phyloP scores from a whole-genome alignment of 2,113 vertebrate genomes.

The Malurus alboscapulatus region DNA sequence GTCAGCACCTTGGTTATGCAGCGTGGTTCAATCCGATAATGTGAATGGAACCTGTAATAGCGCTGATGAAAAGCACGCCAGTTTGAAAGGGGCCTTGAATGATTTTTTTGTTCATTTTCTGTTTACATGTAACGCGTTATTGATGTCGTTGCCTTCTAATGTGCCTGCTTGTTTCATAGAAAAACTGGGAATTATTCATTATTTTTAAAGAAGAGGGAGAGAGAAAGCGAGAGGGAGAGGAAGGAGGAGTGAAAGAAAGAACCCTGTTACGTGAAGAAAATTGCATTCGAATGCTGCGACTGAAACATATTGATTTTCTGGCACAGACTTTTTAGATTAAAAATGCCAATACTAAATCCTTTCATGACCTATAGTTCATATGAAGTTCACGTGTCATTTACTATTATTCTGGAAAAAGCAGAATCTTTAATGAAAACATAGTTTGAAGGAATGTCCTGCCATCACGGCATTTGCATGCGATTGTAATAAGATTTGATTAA shows the following conservation, averaged over 20 bases:
- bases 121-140: slow-evolving; percentile 87
- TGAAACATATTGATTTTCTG: slow-evolving; percentile 95
- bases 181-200: slow-evolving; percentile 84
- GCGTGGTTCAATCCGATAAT: slow-evolving; percentile 89
- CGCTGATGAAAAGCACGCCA: slow-evolving; percentile 88
- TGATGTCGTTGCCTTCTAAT: slow-evolving; percentile 85
- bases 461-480: slow-evolving; percentile 74
- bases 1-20: slow-evolving; percentile 94
- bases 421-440: slow-evolving; percentile 88
- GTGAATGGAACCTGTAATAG: slow-evolving; percentile 89
- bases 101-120: slow-evolving; percentile 88
- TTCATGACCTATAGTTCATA: slow-evolving; percentile 90
- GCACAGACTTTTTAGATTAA: slow-evolving; percentile 92
- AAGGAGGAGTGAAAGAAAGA: slow-evolving; percentile 75
- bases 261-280: slow-evolving; percentile 80
- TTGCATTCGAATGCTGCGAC: slow-evolving; percentile 81
- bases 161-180: slow-evolving; percentile 81
- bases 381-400: slow-evolving; percentile 98
- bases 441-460: slow-evolving; percentile 78
- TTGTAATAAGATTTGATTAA: slow-evolving; percentile 74
- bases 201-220: slow-evolving; percentile 63
- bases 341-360: slow-evolving; percentile 97
- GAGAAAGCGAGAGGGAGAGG: slow-evolving; percentile 48
- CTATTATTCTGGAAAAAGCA: slow-evolving; percentile 90
- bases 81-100: slow-evolving; percentile 85